Evolutionary conservation across 2,113 vertebrate species (phyloP).

Genomic region (Crypturellus undulatus): DNA sequence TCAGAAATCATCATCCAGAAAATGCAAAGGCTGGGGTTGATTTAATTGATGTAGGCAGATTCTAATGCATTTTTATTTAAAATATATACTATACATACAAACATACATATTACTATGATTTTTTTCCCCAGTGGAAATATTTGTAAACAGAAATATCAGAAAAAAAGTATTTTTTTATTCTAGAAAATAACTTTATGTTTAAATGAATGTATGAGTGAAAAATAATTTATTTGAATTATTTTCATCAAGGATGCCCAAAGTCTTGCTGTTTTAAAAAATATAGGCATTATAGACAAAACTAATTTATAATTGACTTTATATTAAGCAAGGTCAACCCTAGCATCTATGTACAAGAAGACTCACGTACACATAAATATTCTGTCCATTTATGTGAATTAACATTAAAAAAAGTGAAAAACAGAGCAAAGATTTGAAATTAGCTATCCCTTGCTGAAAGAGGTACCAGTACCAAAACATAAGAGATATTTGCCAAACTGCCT

Average conservation of each 20-base stretch:
- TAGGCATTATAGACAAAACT: background rate
- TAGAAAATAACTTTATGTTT: background rate
- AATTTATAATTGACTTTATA: background rate
- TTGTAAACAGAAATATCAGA: background rate
- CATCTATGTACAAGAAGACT: background rate
- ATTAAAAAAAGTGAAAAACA: background rate
- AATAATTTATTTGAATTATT: background rate
- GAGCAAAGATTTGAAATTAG: background rate
- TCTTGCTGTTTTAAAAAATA: background rate
- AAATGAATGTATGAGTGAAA: background rate
- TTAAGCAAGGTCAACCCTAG: background rate
- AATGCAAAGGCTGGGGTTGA: background rate
- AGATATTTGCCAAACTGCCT: background rate
- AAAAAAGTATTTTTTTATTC: background rate
- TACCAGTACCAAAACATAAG: background rate
- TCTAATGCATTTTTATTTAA: background rate
- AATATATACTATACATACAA: background rate
- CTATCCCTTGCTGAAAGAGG: background rate
- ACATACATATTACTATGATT: background rate
- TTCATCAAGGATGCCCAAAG: background rate
- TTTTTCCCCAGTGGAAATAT: background rate
- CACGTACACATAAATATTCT: background rate
- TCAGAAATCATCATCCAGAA: background rate
- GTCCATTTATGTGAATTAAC: background rate
- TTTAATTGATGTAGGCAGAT: background rate